Percentiles rank a stretch among this genome's conserved stretches.
Evolutionary conservation across 2,797 vertebrate genomes (phyloP).

Genomic region (Arnoldichthys spilopterus): DNA sequence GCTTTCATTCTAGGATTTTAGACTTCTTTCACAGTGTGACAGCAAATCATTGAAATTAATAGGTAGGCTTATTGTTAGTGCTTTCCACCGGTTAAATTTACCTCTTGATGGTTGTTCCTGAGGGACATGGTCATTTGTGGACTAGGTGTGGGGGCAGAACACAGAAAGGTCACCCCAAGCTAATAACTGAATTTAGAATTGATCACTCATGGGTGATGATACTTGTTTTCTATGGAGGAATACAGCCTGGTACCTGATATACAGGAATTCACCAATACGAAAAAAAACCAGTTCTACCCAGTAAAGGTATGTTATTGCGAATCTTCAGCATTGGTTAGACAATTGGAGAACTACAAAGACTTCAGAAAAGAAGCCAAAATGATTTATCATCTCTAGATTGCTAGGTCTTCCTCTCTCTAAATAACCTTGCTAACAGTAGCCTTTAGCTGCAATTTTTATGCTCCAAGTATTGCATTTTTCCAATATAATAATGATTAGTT

Average conservation of each 20-base stretch:
- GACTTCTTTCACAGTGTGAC: not conserved
- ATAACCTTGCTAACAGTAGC: too few species aligned
- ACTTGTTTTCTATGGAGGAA: not conserved
- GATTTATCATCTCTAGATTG: too few species aligned
- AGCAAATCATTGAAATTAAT: not conserved
- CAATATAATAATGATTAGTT: too few species aligned
- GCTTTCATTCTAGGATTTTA: not conserved
- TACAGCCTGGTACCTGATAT: not conserved
- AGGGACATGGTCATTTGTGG: constrained; percentile 24
- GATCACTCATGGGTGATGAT: constrained; percentile 23
- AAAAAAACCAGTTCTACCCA: not conserved
- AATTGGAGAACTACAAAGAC: too few species aligned
- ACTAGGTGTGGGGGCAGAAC: constrained; percentile 36
- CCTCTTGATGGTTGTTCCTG: not conserved
- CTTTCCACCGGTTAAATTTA: not conserved
- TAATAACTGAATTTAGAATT: constrained; percentile 22
- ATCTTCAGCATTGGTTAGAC: too few species aligned
- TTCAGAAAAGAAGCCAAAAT: too few species aligned
- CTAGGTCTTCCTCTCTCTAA: too few species aligned
- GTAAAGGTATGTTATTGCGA: too few species aligned
- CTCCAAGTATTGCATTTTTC: too few species aligned
- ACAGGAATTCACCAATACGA: not conserved
- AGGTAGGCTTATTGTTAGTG: not conserved
- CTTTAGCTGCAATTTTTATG: too few species aligned
- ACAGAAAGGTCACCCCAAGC: constrained; percentile 11